Conservation (phyloP, 2,797 vertebrate species). For the Eleutherodactylus coqui region DNA sequence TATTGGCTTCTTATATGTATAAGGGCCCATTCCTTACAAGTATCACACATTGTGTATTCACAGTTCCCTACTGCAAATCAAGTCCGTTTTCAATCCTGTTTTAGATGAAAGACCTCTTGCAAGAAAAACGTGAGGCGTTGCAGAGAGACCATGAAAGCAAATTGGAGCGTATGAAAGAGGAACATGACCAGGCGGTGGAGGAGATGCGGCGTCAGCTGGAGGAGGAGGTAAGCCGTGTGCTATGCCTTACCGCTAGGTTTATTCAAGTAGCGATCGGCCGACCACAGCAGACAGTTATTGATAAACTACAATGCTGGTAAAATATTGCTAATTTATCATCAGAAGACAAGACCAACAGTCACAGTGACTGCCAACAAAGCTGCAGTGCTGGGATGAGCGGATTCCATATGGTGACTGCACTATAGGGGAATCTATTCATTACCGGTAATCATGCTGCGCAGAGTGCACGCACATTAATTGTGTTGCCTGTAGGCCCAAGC, state of each 20-base stretch:
- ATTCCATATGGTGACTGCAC: background rate
- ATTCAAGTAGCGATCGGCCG: background rate
- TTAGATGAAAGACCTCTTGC: slow-evolving; percentile 54
- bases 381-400: too few relatives aligned
- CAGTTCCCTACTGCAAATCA: too few relatives aligned
- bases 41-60: too few relatives aligned
- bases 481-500: too few relatives aligned
- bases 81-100: background rate
- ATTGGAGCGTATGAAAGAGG: slow-evolving; percentile 53
- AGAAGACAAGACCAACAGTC: too few relatives aligned
- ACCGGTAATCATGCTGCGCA: too few relatives aligned
- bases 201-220: slow-evolving; percentile 22
- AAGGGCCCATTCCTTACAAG: too few relatives aligned
- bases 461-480: too few relatives aligned
- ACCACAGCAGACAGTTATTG: background rate
- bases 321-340: background rate
- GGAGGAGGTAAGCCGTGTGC: slow-evolving; percentile 38
- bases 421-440: too few relatives aligned
- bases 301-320: background rate
- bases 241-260: too few relatives aligned
- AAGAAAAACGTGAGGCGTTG: slow-evolving; percentile 49
- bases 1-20: too few relatives aligned
- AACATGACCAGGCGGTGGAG: slow-evolving; percentile 42
- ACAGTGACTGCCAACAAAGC: too few relatives aligned
- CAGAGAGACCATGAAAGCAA: slow-evolving; percentile 56